These are phyloP conservation scores for Mormyrops attenuatus DNA, from an alignment of 2,797 vertebrate genomes.

Conservation along the genomic window DNA sequence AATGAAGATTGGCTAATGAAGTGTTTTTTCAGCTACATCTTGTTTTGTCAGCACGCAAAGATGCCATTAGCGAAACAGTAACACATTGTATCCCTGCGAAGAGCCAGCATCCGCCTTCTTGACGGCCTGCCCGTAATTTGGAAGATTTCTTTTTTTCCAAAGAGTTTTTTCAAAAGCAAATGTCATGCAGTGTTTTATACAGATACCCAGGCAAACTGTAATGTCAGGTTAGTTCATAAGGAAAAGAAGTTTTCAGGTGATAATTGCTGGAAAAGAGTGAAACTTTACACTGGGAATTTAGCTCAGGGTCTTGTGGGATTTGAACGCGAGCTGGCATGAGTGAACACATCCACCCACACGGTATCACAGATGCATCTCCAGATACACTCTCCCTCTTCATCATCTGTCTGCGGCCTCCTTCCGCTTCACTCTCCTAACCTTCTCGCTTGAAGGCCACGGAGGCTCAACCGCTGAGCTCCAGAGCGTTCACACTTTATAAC, in stretches of 20 bases:
- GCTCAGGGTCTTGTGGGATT: constrained; percentile 40
- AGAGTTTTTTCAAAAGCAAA: constrained; percentile 3
- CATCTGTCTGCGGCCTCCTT: constrained; percentile 25
- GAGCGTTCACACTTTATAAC: constrained; percentile 27
- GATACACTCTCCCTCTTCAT: constrained; percentile 26
- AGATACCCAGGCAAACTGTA: background rate
- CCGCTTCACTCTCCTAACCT: constrained; percentile 25
- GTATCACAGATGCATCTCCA: constrained; percentile 32
- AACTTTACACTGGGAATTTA: constrained; percentile 39
- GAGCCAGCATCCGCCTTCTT: background rate
- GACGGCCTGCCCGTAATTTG: background rate
- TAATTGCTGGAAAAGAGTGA: constrained; percentile 37
- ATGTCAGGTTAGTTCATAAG: constrained; percentile 26
- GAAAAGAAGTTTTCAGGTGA: constrained; percentile 34
- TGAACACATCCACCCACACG: constrained; percentile 36
- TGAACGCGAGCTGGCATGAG: constrained; percentile 41
- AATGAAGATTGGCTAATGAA: constrained; percentile 22
- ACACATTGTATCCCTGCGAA: background rate
- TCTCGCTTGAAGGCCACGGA: constrained; percentile 21
- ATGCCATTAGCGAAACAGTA: background rate
- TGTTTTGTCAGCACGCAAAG: constrained; percentile 19
- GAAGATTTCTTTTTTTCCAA: background rate
- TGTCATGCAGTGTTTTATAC: background rate
- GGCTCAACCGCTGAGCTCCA: constrained; percentile 26
- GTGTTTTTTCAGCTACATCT: constrained; percentile 6